Evolutionary conservation across 2,888 invertebrate genomes (phyloP).

Genomic region (Ophioninae sp.): DNA sequence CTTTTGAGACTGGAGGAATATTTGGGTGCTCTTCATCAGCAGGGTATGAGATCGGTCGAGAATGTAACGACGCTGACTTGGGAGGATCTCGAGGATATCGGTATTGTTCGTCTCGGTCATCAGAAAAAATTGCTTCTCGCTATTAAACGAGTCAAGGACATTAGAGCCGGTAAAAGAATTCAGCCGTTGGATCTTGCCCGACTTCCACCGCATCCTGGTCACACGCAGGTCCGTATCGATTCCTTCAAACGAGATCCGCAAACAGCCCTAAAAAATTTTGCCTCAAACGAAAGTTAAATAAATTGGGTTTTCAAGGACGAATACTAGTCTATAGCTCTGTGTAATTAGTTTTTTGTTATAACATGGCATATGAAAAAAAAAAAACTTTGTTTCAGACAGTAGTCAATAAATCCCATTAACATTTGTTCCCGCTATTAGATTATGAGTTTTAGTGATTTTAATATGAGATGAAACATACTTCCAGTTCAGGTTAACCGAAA

Average conservation of each 20-base stretch:
- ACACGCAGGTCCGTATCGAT: constrained; percentile 78
- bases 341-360: too few relatives aligned
- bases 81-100: constrained; percentile 99
- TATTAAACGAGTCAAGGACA: constrained; percentile 97
- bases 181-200: constrained; percentile 81
- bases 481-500: too few relatives aligned
- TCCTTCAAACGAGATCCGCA: not conserved
- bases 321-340: too few relatives aligned
- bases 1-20: constrained; percentile 96
- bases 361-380: too few relatives aligned
- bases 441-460: too few relatives aligned
- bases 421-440: too few relatives aligned
- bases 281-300: too few relatives aligned
- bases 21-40: constrained; percentile 92
- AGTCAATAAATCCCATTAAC: too few relatives aligned
- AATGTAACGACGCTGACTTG: constrained; percentile 97
- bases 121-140: constrained; percentile 99
- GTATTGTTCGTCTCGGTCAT: constrained; percentile 95
- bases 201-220: constrained; percentile 82
- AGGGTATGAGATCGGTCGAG: constrained; percentile 96
- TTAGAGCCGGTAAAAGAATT: constrained; percentile 90
- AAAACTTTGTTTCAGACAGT: too few relatives aligned
- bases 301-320: too few relatives aligned
- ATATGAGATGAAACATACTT: too few relatives aligned
- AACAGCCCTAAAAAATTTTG: too few relatives aligned